Evolutionary conservation across 2,113 vertebrate species (phyloP), one percentile per base, ranked within the genome.

Genomic region (Podocnemis expansa): DNA sequence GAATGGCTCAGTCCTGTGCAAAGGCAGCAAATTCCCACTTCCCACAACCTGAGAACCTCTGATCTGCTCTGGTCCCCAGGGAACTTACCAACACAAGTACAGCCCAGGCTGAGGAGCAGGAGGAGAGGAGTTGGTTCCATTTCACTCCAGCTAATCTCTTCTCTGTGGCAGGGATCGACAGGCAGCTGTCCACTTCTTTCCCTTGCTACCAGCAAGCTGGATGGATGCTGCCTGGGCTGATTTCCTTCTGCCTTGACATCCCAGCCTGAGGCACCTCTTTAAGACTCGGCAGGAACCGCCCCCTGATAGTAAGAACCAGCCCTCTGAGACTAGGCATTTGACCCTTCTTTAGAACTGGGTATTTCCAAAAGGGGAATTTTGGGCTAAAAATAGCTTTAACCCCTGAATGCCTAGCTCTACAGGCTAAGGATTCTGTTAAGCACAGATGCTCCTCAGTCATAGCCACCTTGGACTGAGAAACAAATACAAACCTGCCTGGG

Each of bases 31-130:
- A 27, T 11, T 41, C 70, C 38, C 63, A 9, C n/a, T 67, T 34
- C 41, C 41, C 73, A 45, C 11, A 24, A 10, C 6, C 47, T 47
- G 34, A 73, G 38, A 43, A 7, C n/a, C 70, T 43, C 38, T 13
- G 70, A 14, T 27, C 24, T 45, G 73, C 38, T 29, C 41, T 27
- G 43, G 24, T 45, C n/a, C 13, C 31, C 2, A 0, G 1, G 3
- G 38, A 22, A 96, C 97, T 97, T 95, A 97, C 97, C 96, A 0
- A 81, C 83, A 73, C 94, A 88, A 38, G 88, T 82, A 76, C 93
- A 49, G 63, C 90, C 60, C 4, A 10, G 85, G 49, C 34, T 0
- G 2, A 96, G 78, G 21, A 96, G 60, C 51, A 96, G 63, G n/a
- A 81, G 45, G 38, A 94, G n/a, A 29, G 6, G 14, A 89, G 76